Evolutionary conservation across 2,888 invertebrate genomes (phyloP), one percentile per base, ranked within the genome.

Genomic region (Actias luna): DNA sequence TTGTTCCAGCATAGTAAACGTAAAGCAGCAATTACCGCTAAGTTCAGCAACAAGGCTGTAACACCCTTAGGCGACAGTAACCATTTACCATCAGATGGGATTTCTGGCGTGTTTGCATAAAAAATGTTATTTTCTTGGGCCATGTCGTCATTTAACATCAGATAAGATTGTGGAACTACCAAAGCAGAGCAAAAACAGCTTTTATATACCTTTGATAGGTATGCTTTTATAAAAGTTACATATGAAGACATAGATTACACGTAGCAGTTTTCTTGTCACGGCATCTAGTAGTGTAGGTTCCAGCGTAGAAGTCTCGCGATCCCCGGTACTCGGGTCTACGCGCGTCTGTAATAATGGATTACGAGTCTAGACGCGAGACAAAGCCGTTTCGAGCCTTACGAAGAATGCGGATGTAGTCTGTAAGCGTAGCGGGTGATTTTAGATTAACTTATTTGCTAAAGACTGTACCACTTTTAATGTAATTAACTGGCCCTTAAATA

Each of bases 291-390:
- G 42, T 57, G 55, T 36, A 36, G 18, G 42, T 42, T 58, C 42
- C 35, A 27, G 22, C 55, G 58, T 58, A 62, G 55, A 42, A 42
- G 39, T 25, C 14, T 57, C 57, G 18, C 36, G n/a, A 42, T 62
- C 58, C 61, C 61, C 78, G 77, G 79, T 85, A 83, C 83, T 82
- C 79, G 75, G 78, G 72, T 75, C 74, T 73, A 77, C 79, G 78
- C 80, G 85, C 80, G 85, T 83, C 79, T 83, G 84, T 84, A 85
- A 87, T 91, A 91, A 90, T 89, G 88, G 89, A 91, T 90, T 90
- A 89, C 87, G 83, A 86, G 89, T 87, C 89, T 89, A 88, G 87
- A 87, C 87, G 80, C 78, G 85, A 87, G 87, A 88, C 89, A 87
- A 88, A 89, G 87, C 85, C 83, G 83, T 78, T 85, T 79, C 83